phyloP scores from a whole-genome alignment of 1,140 invertebrate genomes.

The Pseudachorutes palmiensis region DNA sequence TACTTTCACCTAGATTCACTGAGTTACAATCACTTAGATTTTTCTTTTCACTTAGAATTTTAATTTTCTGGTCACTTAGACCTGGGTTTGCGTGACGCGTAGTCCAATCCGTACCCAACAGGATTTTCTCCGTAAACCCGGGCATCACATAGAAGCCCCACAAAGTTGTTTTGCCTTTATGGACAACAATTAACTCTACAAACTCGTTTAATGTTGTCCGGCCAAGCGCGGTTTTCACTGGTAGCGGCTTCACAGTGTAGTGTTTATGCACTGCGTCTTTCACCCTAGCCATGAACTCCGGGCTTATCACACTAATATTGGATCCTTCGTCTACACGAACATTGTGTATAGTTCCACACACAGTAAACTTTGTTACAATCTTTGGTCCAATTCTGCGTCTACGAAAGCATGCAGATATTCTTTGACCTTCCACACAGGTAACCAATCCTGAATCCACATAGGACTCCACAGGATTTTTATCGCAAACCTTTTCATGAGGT shows the following conservation, averaged over 20 bases:
- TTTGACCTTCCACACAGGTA: not conserved
- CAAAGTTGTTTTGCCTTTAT: not conserved
- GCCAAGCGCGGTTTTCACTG: not conserved
- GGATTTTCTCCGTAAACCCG: not conserved
- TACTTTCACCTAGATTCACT: not conserved
- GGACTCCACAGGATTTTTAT: not conserved
- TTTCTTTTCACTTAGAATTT: not conserved
- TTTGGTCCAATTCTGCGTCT: not conserved
- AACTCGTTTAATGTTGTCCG: not conserved
- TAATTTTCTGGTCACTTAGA: too few relatives aligned
- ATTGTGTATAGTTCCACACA: not conserved
- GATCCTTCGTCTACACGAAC: not conserved
- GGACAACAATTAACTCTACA: not conserved
- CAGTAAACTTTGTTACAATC: not conserved
- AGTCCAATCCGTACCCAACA: not conserved
- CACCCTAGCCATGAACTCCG: not conserved
- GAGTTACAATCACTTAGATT: not conserved
- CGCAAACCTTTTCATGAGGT: too few relatives aligned
- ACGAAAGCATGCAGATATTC: not conserved
- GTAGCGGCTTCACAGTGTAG: not conserved
- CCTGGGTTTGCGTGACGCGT: not conserved
- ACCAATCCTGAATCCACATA: not conserved
- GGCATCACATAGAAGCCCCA: conserved; percentile 9
- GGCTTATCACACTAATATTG: not conserved
- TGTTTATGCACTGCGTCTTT: not conserved